These are phyloP conservation scores for Melinaea marsaeus DNA, from an alignment of 2,888 invertebrate genomes.

Conservation along the genomic window DNA sequence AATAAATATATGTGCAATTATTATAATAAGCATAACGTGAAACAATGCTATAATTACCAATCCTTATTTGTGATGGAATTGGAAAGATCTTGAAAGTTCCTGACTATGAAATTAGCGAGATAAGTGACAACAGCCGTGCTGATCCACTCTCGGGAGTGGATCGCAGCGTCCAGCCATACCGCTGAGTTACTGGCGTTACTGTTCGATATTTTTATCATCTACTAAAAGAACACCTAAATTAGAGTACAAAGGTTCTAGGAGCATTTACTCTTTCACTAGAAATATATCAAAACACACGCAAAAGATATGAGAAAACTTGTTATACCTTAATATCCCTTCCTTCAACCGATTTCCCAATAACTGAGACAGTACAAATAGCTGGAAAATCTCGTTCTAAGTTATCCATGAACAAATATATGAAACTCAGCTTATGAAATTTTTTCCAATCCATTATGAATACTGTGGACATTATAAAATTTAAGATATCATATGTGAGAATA, in stretches of 20 bases:
- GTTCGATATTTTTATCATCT: conserved; percentile 83
- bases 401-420: conserved; percentile 87
- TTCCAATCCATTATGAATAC: conserved; percentile 83
- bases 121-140: conserved; percentile 88
- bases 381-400: conserved; percentile 87
- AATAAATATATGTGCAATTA: too few relatives aligned
- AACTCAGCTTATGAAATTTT: conserved; percentile 84
- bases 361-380: conserved; percentile 83
- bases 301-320: not conserved
- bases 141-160: conserved; percentile 95
- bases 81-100: conserved; percentile 81
- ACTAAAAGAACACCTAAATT: conserved; percentile 16
- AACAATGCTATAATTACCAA: conserved; percentile 72
- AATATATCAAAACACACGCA: conserved; percentile 8
- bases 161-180: conserved; percentile 88
- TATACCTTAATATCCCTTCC: conserved; percentile 85
- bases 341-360: conserved; percentile 87
- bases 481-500: not conserved
- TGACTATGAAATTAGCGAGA: conserved; percentile 83
- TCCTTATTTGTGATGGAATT: conserved; percentile 86
- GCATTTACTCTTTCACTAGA: conserved; percentile 6
- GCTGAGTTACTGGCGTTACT: conserved; percentile 80
- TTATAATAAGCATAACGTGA: not conserved
- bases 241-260: not conserved
- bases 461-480: conserved; percentile 37